These are phyloP conservation scores for Euphonia xanthogaster DNA, from an alignment of 2,797 vertebrate species.

Conservation along the genomic window DNA sequence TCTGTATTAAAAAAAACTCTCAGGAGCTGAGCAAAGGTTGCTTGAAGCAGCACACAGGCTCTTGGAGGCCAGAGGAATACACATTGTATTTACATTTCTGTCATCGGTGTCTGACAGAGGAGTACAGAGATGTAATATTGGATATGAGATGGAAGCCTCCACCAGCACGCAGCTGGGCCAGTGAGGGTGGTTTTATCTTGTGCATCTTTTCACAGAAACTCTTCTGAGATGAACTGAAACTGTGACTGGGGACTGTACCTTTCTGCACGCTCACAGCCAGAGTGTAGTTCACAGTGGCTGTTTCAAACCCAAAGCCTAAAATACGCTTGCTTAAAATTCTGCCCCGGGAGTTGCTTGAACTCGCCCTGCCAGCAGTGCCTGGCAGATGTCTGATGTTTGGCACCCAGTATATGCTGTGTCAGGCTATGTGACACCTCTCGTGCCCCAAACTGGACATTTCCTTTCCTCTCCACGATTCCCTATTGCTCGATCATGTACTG, in stretches of 20 bases:
- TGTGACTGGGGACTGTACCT: neutral
- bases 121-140: neutral
- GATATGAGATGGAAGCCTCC: neutral
- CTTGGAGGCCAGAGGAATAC: neutral
- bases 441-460: neutral
- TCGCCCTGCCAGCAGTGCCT: neutral
- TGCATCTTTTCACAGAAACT: neutral
- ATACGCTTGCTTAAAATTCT: neutral
- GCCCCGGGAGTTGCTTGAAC: neutral
- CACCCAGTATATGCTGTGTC: neutral
- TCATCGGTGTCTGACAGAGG: neutral
- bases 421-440: neutral
- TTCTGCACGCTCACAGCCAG: neutral
- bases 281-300: neutral
- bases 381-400: neutral
- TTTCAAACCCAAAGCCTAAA: neutral
- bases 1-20: neutral
- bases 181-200: neutral
- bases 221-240: neutral
- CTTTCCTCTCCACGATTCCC: accelerated
- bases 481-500: neutral
- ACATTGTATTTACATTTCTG: neutral
- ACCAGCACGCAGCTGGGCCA: accelerated
- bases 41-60: neutral
- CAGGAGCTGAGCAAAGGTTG: neutral